These are phyloP conservation scores for Sarcophaga variegata DNA, from an alignment of 2,888 invertebrate species.

Conservation along the genomic window DNA sequence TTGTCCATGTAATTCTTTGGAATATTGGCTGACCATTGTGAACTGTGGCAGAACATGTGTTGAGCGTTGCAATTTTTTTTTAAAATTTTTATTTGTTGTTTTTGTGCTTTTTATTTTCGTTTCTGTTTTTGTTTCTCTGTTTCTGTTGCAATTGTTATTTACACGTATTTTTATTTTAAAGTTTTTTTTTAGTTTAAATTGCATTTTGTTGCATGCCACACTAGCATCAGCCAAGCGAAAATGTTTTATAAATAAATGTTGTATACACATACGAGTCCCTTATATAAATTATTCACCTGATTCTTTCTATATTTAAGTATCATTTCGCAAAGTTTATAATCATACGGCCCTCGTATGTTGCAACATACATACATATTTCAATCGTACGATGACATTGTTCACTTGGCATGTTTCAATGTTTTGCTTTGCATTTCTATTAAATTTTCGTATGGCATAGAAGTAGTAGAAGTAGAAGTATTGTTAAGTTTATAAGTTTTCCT, in stretches of 20 bases:
- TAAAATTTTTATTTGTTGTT: not conserved
- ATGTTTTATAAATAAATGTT: slow-evolving; percentile 33
- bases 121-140: slow-evolving; percentile 28
- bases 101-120: slow-evolving; percentile 24
- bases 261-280: slow-evolving; percentile 18
- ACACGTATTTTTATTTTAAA: not conserved
- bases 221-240: slow-evolving; percentile 55
- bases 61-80: slow-evolving; percentile 58
- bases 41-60: slow-evolving; percentile 68
- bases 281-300: not conserved
- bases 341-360: slow-evolving; percentile 14
- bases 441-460: not conserved
- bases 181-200: slow-evolving; percentile 30
- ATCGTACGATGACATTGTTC: slow-evolving; percentile 58
- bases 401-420: slow-evolving; percentile 58
- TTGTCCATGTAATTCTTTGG: slow-evolving; percentile 53
- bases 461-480: slow-evolving; percentile 17
- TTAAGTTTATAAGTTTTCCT: not conserved
- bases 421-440: slow-evolving; percentile 22
- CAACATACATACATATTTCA: slow-evolving; percentile 5
- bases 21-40: slow-evolving; percentile 60
- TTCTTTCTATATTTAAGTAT: not conserved
- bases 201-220: slow-evolving; percentile 53
- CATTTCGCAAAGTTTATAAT: not conserved
- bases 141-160: slow-evolving; percentile 22